Conservation (phyloP, 2,113 vertebrate species). For the Osmerus mordax region DNA sequence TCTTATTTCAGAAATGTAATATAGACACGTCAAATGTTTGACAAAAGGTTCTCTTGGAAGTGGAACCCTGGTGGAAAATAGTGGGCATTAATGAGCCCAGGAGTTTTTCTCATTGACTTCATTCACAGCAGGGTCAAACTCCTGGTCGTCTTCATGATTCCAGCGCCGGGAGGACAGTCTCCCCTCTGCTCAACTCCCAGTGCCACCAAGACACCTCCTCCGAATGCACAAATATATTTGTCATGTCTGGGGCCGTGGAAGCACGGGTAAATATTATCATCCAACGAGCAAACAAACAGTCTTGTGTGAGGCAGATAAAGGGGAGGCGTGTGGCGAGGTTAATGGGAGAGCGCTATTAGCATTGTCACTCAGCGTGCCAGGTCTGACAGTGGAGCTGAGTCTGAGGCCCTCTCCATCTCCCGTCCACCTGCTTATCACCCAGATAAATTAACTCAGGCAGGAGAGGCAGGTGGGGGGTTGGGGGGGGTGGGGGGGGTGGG, state of each 20-base stretch:
- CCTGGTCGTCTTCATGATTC: conserved; percentile 17
- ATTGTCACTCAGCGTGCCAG: conserved; percentile 86
- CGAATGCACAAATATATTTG: conserved; percentile 70
- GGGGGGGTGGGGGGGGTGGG: conserved; percentile 38
- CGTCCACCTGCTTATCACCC: conserved; percentile 85
- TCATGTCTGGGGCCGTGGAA: conserved; percentile 66
- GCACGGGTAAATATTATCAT: conserved; percentile 76
- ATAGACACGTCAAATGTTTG: conserved; percentile 1
- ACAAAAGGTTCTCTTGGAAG: conserved; percentile 12
- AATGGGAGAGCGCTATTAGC: conserved; percentile 82
- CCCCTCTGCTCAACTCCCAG: conserved; percentile 40
- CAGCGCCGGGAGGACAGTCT: conserved; percentile 31
- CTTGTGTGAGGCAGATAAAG: conserved; percentile 74
- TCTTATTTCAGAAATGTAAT: conserved; percentile 49
- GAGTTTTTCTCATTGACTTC: conserved; percentile 35
- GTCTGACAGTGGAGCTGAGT: conserved; percentile 77
- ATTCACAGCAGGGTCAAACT: conserved; percentile 37
- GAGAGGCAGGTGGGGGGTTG: conserved; percentile 61
- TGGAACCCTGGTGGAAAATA: conserved; percentile 41
- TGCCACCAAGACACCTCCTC: conserved; percentile 43
- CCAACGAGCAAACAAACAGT: conserved; percentile 75
- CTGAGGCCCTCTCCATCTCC: conserved; percentile 73
- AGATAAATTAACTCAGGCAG: conserved; percentile 72
- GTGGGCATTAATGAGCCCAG: conserved; percentile 12
- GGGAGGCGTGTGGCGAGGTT: conserved; percentile 70